phyloP scores from a whole-genome alignment of 2,888 invertebrate species.

The Suillia variegata region DNA sequence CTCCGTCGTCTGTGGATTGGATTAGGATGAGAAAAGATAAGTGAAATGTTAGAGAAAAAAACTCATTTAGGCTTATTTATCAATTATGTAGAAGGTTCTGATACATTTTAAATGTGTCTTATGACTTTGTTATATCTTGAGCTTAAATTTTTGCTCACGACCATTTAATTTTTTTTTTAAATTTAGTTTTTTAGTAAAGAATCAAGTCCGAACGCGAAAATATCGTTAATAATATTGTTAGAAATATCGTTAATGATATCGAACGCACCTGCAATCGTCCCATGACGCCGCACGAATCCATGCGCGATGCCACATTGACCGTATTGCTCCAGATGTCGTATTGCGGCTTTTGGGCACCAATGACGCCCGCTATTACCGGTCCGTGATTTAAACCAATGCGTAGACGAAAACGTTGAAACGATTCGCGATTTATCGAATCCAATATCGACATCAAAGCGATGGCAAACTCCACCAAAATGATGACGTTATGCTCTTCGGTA shows the following conservation, averaged over 20 bases:
- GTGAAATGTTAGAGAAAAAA: constrained; percentile 7
- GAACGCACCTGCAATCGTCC: constrained; percentile 86
- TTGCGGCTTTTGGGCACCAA: constrained; percentile 96
- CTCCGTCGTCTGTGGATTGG: constrained; percentile 71
- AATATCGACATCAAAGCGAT: constrained; percentile 88
- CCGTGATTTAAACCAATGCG: constrained; percentile 73
- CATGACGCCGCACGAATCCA: constrained; percentile 95
- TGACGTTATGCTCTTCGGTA: constrained; percentile 85
- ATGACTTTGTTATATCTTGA: no score
- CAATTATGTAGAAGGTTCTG: no score
- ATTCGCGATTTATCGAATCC: constrained; percentile 94
- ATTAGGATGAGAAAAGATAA: constrained; percentile 19
- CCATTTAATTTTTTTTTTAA: no score
- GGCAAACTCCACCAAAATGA: constrained; percentile 92
- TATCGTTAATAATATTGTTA: no score
- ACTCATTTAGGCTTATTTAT: no score
- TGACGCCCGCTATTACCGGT: constrained; percentile 90
- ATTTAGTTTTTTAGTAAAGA: no score
- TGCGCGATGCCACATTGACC: constrained; percentile 94
- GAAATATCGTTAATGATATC: no score
- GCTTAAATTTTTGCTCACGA: no score
- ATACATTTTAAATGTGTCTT: no score
- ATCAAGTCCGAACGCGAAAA: no score
- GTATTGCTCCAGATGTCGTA: constrained; percentile 99
- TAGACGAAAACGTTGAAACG: constrained; percentile 94